These are phyloP conservation scores for Leptatherina wallacei DNA, from an alignment of 2,797 vertebrate species.

Conservation along the genomic window DNA sequence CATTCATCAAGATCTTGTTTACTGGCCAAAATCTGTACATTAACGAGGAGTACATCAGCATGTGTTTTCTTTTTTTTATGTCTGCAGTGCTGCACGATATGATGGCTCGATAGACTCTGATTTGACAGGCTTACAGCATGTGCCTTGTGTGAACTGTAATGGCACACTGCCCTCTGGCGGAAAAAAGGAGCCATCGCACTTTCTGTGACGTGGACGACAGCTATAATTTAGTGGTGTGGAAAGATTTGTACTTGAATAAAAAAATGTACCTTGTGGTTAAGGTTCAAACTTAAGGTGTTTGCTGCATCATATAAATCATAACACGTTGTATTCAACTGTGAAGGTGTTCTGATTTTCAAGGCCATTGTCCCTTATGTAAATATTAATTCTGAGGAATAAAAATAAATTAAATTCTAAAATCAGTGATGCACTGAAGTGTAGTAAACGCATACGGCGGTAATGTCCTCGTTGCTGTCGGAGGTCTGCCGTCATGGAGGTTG, in stretches of 20 bases:
- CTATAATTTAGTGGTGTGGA: constrained; percentile 4
- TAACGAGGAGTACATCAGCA: constrained; percentile 4
- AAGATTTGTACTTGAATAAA: constrained; percentile 19
- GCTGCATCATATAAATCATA: not conserved
- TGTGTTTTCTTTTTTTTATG: not conserved
- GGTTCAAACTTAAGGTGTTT: constrained; percentile 6
- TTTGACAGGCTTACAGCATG: constrained; percentile 18
- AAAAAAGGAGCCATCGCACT: constrained; percentile 41
- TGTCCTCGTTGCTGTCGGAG: not conserved
- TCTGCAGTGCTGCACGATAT: constrained; percentile 25
- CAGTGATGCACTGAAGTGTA: constrained; percentile 7
- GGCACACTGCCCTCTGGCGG: constrained; percentile 66
- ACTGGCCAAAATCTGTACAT: constrained; percentile 13
- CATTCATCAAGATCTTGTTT: constrained; percentile 32
- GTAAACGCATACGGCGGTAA: not conserved
- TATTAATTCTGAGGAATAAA: constrained; percentile 38
- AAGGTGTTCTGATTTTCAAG: not conserved
- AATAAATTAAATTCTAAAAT: constrained; percentile 36
- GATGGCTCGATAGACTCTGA: constrained; percentile 3
- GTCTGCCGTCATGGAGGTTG: constrained; percentile 4
- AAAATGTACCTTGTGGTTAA: not conserved
- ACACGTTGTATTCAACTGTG: not conserved
- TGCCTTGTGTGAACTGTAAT: constrained; percentile 66
- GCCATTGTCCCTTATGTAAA: constrained; percentile 31
- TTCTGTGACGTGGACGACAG: constrained; percentile 14